A percentile compares a stretch with the other conserved stretches of the same genome.
Conservation (phyloP, 30 jellyfish, hydroid and myxozoan genomes). For the Aurelia aurita complex sp. Pacific region DNA sequence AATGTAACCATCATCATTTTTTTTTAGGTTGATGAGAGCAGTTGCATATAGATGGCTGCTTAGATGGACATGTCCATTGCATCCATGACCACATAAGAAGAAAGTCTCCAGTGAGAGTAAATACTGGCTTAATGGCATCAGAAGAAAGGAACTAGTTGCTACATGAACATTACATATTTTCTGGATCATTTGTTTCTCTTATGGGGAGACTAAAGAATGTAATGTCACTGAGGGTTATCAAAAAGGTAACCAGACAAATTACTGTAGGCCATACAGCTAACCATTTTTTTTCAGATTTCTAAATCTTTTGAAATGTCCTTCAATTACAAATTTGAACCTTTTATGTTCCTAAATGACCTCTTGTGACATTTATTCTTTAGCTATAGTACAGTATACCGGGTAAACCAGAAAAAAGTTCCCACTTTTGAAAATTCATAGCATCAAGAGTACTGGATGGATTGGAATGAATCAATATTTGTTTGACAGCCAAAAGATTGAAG, state of each 20-base stretch:
- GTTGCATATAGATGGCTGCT: no score
- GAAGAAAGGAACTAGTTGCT: not conserved
- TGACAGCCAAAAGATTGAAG: no score
- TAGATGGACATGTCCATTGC: no score
- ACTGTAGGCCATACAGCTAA: slow-evolving; percentile 13
- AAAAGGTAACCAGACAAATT: slow-evolving; percentile 13
- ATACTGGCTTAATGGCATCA: no score
- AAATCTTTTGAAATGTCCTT: slow-evolving; percentile 16
- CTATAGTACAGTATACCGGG: no score
- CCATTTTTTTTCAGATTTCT: slow-evolving; percentile 14
- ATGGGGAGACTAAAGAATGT: slow-evolving; percentile 22
- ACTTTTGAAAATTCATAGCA: no score
- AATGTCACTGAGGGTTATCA: slow-evolving; percentile 20
- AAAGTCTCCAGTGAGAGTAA: no score
- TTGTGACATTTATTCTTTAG: no score
- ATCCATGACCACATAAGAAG: no score
- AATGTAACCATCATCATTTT: slow-evolving; percentile 8
- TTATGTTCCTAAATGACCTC: not conserved
- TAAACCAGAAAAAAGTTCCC: no score
- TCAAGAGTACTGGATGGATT: no score
- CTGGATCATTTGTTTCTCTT: slow-evolving; percentile 19
- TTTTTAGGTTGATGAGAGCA: not conserved
- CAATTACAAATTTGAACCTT: slow-evolving; percentile 9
- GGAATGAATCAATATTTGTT: no score
- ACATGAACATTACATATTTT: slow-evolving; percentile 6